Percentiles rank a stretch among this genome's conserved stretches.
These are phyloP conservation scores for Epinephelus fuscoguttatus DNA, from an alignment of 2,113 vertebrate species.

Conservation along the genomic window DNA sequence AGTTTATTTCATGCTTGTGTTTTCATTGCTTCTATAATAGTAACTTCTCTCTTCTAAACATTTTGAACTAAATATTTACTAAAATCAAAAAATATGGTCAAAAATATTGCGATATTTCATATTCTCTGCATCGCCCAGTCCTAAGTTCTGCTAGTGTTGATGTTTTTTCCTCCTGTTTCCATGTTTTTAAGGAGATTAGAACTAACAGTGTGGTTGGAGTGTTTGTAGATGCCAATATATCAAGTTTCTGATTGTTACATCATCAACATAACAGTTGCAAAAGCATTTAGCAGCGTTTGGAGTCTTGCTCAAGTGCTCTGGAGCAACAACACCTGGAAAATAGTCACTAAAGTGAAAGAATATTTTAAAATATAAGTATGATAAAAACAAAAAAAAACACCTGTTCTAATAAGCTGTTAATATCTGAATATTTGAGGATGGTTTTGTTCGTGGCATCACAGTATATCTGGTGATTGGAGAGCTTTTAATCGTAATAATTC, in stretches of 20 bases:
- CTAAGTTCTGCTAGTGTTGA: too few species aligned
- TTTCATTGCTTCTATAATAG: neutral
- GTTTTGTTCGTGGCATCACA: slow-evolving; percentile 4
- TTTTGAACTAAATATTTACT: neutral
- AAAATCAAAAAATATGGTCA: neutral
- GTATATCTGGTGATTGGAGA: slow-evolving; percentile 4
- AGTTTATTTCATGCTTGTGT: neutral
- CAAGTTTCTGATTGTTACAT: slow-evolving; percentile 6
- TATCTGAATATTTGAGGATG: neutral
- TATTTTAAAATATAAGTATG: neutral
- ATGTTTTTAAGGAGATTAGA: too few species aligned
- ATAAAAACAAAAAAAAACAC: neutral
- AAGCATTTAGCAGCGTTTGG: neutral
- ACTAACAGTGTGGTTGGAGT: neutral
- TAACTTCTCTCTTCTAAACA: neutral
- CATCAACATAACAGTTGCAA: neutral
- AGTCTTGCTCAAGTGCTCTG: neutral
- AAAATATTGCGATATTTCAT: too few species aligned
- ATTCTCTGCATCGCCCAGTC: too few species aligned
- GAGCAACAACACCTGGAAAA: neutral
- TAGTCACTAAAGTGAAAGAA: neutral
- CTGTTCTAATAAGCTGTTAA: neutral
- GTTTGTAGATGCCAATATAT: neutral
- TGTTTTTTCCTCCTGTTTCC: too few species aligned
- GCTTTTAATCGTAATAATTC: slow-evolving; percentile 42